A percentile compares a stretch with the other conserved stretches of the same genome.
These are phyloP conservation scores for Dichetophora obliterata DNA, from an alignment of 2,888 invertebrate genomes.

Conservation along the genomic window DNA sequence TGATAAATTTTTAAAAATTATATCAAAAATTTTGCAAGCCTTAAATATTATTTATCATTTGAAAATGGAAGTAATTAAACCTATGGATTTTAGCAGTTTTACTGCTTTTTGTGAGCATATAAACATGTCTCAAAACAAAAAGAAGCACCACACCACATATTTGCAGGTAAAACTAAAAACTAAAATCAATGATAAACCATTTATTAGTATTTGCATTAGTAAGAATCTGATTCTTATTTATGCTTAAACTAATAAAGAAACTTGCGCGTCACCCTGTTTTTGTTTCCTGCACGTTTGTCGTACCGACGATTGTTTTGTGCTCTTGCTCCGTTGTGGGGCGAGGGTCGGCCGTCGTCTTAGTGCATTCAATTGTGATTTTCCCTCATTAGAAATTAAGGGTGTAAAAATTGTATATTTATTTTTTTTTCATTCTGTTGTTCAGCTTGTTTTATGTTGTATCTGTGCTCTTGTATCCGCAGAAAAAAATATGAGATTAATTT, in stretches of 20 bases:
- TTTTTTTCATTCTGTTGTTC: conserved; percentile 35
- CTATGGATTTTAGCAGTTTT: conserved; percentile 67
- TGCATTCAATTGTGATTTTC: conserved; percentile 29
- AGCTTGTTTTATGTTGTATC: conserved; percentile 1
- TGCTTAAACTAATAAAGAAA: no score
- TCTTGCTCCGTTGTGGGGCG: neutral
- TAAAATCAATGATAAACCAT: neutral
- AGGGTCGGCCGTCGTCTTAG: conserved; percentile 10
- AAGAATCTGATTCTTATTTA: no score
- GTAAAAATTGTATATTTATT: conserved; percentile 47
- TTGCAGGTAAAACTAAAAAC: conserved; percentile 15
- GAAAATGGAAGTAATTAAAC: conserved; percentile 66
- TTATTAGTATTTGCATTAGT: no score
- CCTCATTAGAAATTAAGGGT: conserved; percentile 48
- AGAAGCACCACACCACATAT: conserved; percentile 41
- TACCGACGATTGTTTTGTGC: neutral
- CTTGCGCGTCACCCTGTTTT: conserved; percentile 18
- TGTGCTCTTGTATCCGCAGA: neutral
- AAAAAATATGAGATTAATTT: conserved; percentile 21
- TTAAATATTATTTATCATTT: conserved; percentile 26
- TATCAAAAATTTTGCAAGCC: conserved; percentile 26
- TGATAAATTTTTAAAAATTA: neutral
- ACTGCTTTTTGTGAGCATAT: conserved; percentile 66
- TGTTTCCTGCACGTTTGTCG: conserved; percentile 8
- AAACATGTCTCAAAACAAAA: conserved; percentile 59